Base-by-base conservation (phyloP, 1,140 invertebrate genomes). In the Brachionus rotundiformis region DNA sequence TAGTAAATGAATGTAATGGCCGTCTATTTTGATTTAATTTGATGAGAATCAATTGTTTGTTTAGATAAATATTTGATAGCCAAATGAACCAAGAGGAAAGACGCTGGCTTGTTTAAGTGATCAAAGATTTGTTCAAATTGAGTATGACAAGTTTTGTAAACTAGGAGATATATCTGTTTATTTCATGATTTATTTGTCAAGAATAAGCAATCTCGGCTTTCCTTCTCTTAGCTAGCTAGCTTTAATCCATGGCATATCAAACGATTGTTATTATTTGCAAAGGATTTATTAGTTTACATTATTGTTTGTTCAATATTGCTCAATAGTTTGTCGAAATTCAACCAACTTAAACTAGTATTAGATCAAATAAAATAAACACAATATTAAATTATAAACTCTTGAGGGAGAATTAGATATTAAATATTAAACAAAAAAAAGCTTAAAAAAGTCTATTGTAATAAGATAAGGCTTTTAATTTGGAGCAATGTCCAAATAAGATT, bases 101-200 rank as follows among this genome's bases (percentile, higher is more conserved):
- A n/a, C n/a, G 29, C 29, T 29, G 11, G 3, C n/a, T 29, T 63
- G 10, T 7, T 63, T n/a, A 29, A 29, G 29, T 63, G 61, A 63
- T 63, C 61, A 63, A 63, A 63, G 61, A 63, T 63, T 63, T 29
- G 29, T 29, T 33, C 29, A 33, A 63, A 63, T 63, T 63, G 29
- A 63, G 23, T 10, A 29, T 63, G 61, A 63, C 61, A 63, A 63
- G 61, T 29, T 63, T 33, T 29, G 25, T 63, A 63, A 63, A 63
- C 61, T 29, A 31, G 29, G 29, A 63, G 29, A 63, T 29, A 33
- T 33, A 31, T 29, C 8, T 59, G 16, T 59, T 23, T 59, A 23
- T 59, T 59, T 59, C 19, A 29, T 33, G 25, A 63, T 63, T 63
- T 63, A n/a, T 63, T 63, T 63, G 25, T 11, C 61, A 27, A 27